These are phyloP conservation scores for Enteromius mattozi DNA, from an alignment of 2,797 vertebrate species.

Conservation along the genomic window DNA sequence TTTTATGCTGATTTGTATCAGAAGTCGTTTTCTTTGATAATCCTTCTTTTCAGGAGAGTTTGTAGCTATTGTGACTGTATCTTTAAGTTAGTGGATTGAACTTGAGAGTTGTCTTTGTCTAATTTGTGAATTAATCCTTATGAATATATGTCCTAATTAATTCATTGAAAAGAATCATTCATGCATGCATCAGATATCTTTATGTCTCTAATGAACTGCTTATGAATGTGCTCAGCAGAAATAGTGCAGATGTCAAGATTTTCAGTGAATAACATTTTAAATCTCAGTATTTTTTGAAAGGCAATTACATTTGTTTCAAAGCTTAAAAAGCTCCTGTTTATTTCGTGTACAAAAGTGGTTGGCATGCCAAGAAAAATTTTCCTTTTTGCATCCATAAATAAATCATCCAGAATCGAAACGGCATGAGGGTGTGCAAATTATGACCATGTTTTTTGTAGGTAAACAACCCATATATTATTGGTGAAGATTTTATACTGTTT, in stretches of 20 bases:
- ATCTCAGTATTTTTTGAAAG: background rate
- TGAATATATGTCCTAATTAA: background rate
- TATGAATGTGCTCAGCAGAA: background rate
- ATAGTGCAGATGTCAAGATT: background rate
- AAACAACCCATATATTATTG: background rate
- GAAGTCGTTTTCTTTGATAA: constrained; percentile 1
- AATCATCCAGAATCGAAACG: no score
- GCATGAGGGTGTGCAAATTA: background rate
- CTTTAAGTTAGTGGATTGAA: background rate
- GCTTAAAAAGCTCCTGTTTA: background rate
- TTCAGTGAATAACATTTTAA: background rate
- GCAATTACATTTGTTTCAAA: background rate
- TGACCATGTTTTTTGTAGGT: background rate
- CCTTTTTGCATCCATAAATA: background rate
- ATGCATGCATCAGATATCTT: no score
- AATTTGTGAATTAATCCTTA: background rate
- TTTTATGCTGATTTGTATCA: background rate
- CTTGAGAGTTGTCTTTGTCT: background rate
- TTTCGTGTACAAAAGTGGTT: background rate
- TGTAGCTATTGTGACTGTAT: background rate
- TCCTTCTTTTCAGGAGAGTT: background rate
- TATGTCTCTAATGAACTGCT: background rate
- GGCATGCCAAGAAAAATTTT: no score
- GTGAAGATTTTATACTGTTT: background rate
- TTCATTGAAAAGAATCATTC: background rate